Base-by-base conservation (phyloP, 2,888 invertebrate genomes). In the Odontomyia ornata region DNA sequence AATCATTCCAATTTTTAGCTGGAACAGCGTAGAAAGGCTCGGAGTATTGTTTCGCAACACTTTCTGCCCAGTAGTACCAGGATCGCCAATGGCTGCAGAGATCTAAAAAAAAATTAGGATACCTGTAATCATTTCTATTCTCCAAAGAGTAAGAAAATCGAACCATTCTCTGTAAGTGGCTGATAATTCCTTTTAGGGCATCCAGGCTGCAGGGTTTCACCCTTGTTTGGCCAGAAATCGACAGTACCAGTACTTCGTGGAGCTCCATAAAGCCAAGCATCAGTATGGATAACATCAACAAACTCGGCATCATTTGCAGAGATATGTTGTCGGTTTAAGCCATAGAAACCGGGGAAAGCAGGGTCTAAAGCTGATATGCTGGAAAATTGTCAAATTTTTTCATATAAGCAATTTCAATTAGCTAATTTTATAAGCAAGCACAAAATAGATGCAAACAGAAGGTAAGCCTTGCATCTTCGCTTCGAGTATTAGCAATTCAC, bases 241-340 rank as follows among this genome's bases (percentile, higher is more conserved):
- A 85, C 88, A 0, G 88, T 88, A 1, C 89, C 89, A 0, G 89
- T 88, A 4, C 83, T 80, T 0, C 88, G 86, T 0, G 89, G 89
- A 0, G 89, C 88, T 0, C 89, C 89, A 75, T 89, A 89, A 0
- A 86, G 86, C 0, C 89, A 88, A 0, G 89, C 89, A 79, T 91
- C 90, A 0, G 91, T 90, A 82, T 91, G 92, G 77, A 91, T 91
- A 7, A 91, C 87, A 83, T 91, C 89, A 0, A 89, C 89, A 30
- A 89, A 88, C 60, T 88, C 87, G 0, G 89, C 89, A 80, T 89
- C 89, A 0, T 84, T 84, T 0, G 85, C 84, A 21, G 80, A 84
- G 15, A 89, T 83, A 78, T 89, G 88, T 30, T 4, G 13, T 11
- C 15, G 15, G 1, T 76, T 47, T 5, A 65, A 23, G 15, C 78